Base-by-base conservation (phyloP, 2,797 vertebrate species). In the Emys orbicularis region DNA sequence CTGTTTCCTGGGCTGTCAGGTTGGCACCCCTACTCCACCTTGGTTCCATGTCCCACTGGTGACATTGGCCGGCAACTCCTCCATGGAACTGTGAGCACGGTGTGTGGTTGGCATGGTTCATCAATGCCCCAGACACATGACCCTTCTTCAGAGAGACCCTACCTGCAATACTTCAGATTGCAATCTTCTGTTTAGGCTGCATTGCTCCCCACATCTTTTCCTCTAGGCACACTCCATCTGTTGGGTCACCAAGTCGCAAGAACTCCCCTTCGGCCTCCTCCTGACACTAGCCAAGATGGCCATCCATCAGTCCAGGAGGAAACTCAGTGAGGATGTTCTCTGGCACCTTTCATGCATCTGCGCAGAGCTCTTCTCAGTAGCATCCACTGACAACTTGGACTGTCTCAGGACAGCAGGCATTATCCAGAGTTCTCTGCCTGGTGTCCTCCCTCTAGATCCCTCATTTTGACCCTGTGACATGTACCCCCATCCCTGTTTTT, bases 1-100 rank as follows among this genome's bases (percentile, higher is more conserved):
- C 21, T 80, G 1, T 7, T 89, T 65, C 37, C 21, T 37, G 53
- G n/a, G 2, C 3, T 2, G 6, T 21, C 21, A 90, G 3, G 0
- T 0, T 49, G 50, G 13, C 18, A 41, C 86, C 92, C 77, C 41
- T 82, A 4, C 25, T 19, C 12, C 49, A 12, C 4, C 41, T 72
- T 86, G 90, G 83, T n/a, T 92, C 3, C 5, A 3, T 3, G 27
- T 59, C 57, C 27, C 27, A 31, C 12, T 37, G 29, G 23, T 52
- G 77, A 54, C 79, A 47, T 0, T 10, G 23, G 15, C 59, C 37
- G 86, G 41, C 56, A 12, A 8, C 3, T 93, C 53, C 19, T 87
- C 1, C 10, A 0, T 5, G 49, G 50, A 91, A 18, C 54, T 80
- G 0, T 59, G 82, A 5, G 23, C 56, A 8, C 52, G 27, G 29